Base-by-base conservation (phyloP, 35 echinoderm and acorn worm genomes). In the Acanthaster planci region DNA sequence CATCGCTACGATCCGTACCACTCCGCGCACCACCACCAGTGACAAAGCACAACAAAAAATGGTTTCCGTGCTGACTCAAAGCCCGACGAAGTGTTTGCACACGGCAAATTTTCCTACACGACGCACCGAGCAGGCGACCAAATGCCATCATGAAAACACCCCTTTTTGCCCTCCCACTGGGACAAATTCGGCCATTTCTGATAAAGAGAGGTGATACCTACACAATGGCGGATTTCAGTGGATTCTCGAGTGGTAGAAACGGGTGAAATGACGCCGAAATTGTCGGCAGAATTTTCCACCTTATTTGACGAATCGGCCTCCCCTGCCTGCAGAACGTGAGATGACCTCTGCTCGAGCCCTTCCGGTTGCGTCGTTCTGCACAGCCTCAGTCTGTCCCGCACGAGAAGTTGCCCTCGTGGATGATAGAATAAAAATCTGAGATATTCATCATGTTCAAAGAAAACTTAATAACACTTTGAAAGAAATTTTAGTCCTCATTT, bases 331-430 rank as follows among this genome's bases (percentile, higher is more conserved):
- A 72, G 64, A 72, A 72, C 64, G 42, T 47, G 42, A 47, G 42
- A 72, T 72, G 64, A 72, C 64, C 64, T 72, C 34, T 72, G 64
- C 8, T 26, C 64, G 30, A 72, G 34, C 64, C 64, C 64, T 72
- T 72, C 64, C 64, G 64, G 64, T 72, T 72, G 42, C 42, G 42
- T 12, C 4, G 12, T 47, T 47, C 42, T 47, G 42, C 42, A 47
- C 42, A 47, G 42, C 12, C 42, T 47, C 4, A 47, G 42, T 12
- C 4, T 47, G 12, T 4, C 12, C 42, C 12, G 42, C n/a, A n/a
- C n/a, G n/a, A n/a, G n/a, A n/a, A 47, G 42, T 47, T 47, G 42
- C 12, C 12, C 12, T 12, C 4, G 4, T 12, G 12, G 12, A 6
- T 47, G 12, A 6, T 47, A 6, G 12, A 47, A 47, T 47, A 47